phyloP scores from a whole-genome alignment of 2,888 invertebrate species.

The Strigamia crassipes region DNA sequence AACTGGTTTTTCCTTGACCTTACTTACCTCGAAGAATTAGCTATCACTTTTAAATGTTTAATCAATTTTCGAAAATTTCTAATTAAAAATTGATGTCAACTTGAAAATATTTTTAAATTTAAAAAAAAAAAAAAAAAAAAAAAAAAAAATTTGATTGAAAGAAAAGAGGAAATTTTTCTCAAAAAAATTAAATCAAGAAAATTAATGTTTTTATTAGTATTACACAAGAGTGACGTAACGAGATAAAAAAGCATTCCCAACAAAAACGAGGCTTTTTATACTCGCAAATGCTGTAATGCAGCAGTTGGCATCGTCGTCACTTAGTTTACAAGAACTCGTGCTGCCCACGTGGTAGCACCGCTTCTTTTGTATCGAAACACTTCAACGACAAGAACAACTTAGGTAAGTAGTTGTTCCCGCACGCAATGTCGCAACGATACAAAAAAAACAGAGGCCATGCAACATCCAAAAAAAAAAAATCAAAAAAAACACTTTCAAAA shows the following conservation, averaged over 20 bases:
- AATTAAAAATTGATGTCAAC: no score
- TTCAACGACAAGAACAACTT: not conserved
- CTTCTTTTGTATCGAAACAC: not conserved
- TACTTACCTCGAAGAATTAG: not conserved
- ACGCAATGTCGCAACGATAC: not conserved
- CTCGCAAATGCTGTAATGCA: not conserved
- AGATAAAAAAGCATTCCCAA: not conserved
- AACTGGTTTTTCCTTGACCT: conserved; percentile 22
- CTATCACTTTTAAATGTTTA: not conserved
- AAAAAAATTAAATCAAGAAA: not conserved
- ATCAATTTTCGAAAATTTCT: not conserved
- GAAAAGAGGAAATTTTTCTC: no score
- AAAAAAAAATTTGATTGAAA: no score
- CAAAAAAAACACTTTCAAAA: no score
- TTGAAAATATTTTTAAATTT: no score
- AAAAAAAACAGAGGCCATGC: not conserved
- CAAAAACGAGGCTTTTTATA: conserved; percentile 20
- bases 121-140: not conserved
- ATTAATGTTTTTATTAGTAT: not conserved
- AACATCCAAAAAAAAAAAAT: no score
- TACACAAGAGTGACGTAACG: conserved; percentile 11
- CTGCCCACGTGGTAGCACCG: not conserved
- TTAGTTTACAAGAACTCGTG: not conserved
- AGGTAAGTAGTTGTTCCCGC: not conserved
- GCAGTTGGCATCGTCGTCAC: not conserved